Conservation (phyloP, 2,113 vertebrate species). For the Notechis scutatus region DNA sequence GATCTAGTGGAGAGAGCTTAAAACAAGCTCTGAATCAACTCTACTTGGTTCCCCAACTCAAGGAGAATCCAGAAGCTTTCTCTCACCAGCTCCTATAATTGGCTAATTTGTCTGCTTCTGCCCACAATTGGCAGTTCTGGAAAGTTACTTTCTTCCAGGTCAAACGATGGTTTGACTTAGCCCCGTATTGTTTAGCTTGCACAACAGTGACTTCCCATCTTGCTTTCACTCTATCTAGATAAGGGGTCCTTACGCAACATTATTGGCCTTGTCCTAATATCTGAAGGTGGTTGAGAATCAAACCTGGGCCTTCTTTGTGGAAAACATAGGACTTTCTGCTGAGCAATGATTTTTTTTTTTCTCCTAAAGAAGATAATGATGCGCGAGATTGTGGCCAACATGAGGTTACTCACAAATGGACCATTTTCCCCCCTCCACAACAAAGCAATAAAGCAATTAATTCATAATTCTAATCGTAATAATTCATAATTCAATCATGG, state of each 20-base stretch:
- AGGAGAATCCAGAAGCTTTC: neutral
- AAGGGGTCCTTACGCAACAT: rapidly evolving
- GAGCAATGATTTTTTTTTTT: too few relatives aligned
- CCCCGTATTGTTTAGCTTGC: too few relatives aligned
- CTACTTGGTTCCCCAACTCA: neutral
- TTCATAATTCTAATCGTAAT: too few relatives aligned
- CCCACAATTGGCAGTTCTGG: neutral
- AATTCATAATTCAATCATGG: neutral
- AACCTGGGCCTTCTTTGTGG: neutral
- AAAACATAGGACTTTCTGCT: neutral
- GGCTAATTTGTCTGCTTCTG: neutral
- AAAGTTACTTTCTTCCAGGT: neutral
- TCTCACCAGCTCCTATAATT: neutral
- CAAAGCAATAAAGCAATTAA: neutral
- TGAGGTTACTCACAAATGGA: too few relatives aligned
- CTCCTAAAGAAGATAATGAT: neutral
- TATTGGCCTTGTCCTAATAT: neutral
- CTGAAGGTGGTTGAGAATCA: neutral
- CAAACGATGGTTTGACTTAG: neutral
- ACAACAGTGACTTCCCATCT: neutral
- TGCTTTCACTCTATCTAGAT: neutral
- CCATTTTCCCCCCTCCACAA: neutral
- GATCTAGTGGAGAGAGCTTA: neutral
- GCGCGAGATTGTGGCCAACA: neutral
- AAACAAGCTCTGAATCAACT: neutral